Percentiles rank a stretch among this genome's conserved stretches.
Conservation (phyloP, 2,113 vertebrate genomes). For the Nothoprocta pentlandii region DNA sequence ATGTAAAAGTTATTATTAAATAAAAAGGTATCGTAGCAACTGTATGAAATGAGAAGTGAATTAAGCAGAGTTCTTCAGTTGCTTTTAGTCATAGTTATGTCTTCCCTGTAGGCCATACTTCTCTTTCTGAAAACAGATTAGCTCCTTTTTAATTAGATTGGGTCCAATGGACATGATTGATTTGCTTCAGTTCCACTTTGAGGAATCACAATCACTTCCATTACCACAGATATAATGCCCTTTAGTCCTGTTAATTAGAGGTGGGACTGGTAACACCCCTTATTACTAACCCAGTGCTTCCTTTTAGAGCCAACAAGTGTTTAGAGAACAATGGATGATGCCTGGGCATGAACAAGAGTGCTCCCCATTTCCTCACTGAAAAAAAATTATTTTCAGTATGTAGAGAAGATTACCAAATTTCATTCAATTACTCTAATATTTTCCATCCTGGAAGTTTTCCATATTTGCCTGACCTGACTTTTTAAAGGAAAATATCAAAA, state of each 20-base stretch:
- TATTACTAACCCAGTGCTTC: neutral
- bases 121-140: constrained; percentile 34
- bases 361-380: neutral
- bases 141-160: constrained; percentile 59
- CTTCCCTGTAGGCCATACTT: constrained; percentile 22
- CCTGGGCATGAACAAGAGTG: neutral
- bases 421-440: neutral
- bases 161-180: constrained; percentile 44
- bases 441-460: neutral
- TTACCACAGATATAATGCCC: constrained; percentile 10
- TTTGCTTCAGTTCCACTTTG: constrained; percentile 54
- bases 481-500: neutral
- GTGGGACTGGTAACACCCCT: neutral
- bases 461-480: neutral
- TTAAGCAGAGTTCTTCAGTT: constrained; percentile 11
- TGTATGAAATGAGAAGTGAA: neutral
- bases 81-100: neutral
- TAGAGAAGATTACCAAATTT: neutral
- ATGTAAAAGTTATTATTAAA: constrained; percentile 14
- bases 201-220: constrained; percentile 26
- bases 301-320: neutral
- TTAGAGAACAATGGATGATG: neutral
- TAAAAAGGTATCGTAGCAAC: neutral
- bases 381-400: neutral
- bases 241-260: constrained; percentile 36